phyloP scores from a whole-genome alignment of 2,888 invertebrate species.

The Muscina levida region DNA sequence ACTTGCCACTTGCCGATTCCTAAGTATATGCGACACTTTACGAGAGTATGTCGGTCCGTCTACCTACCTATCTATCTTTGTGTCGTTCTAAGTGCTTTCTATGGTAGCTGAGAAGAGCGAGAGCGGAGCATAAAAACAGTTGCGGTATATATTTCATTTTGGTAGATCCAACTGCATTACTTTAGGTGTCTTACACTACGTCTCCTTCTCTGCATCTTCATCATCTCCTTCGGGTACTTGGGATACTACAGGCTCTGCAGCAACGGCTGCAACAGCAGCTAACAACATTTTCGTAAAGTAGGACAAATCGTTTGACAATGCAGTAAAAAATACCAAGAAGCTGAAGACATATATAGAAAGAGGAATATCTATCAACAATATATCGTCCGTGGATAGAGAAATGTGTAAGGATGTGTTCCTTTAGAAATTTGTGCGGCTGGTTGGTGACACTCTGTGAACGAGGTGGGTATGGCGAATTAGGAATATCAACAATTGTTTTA shows the following conservation, averaged over 20 bases:
- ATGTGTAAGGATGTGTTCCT: background rate
- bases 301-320: constrained; percentile 61
- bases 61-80: constrained; percentile 29
- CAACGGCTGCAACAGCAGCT: constrained; percentile 7
- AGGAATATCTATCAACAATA: constrained; percentile 15
- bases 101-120: constrained; percentile 15
- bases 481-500: too few species aligned
- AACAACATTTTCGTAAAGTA: constrained; percentile 48
- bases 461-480: too few species aligned
- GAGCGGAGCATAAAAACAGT: constrained; percentile 6
- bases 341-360: background rate
- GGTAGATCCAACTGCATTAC: constrained; percentile 62
- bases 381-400: background rate
- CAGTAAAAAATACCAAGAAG: constrained; percentile 46
- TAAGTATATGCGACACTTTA: constrained; percentile 61
- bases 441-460: constrained; percentile 10
- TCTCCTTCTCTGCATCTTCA: constrained; percentile 11
- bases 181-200: constrained; percentile 36
- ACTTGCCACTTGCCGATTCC: constrained; percentile 27
- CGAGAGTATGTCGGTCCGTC: constrained; percentile 8
- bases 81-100: constrained; percentile 37
- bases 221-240: background rate
- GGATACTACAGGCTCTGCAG: background rate
- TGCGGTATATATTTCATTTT: constrained; percentile 64
- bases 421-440: background rate